A percentile compares a stretch with the other conserved stretches of the same genome.
Conservation (phyloP, 2,797 vertebrate species). For the Malurus leucopterus region DNA sequence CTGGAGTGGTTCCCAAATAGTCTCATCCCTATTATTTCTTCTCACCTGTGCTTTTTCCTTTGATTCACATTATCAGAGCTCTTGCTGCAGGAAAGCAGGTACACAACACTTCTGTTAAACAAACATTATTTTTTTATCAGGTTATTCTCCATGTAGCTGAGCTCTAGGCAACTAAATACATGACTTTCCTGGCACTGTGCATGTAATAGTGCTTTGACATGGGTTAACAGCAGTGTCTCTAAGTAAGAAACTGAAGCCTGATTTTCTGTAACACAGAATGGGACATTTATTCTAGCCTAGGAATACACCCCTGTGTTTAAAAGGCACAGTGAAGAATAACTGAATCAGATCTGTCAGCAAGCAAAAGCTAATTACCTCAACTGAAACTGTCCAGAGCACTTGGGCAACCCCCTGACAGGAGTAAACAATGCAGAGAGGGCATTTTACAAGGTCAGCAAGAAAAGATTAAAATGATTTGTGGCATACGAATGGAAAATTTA, state of each 20-base stretch:
- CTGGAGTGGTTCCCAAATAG: background rate
- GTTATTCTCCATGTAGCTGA: background rate
- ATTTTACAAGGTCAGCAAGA: conserved; percentile 51
- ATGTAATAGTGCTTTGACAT: rapidly evolving
- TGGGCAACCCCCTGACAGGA: background rate
- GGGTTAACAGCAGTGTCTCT: background rate
- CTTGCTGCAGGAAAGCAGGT: background rate
- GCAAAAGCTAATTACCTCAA: background rate
- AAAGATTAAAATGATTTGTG: conserved; percentile 31
- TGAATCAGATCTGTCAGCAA: conserved; percentile 2
- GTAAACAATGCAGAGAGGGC: conserved; percentile 33
- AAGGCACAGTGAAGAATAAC: background rate
- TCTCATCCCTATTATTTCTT: background rate
- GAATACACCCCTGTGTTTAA: background rate
- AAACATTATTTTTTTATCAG: background rate
- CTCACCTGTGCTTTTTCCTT: background rate
- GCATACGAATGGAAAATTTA: conserved; percentile 34
- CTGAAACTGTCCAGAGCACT: conserved; percentile 39
- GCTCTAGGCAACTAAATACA: background rate
- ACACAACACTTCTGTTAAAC: background rate
- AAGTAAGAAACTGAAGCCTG: background rate
- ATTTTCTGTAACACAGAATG: background rate
- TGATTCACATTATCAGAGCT: background rate
- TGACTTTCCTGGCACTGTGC: background rate
- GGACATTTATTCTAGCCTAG: background rate